phyloP scores from a whole-genome alignment of 2,113 vertebrate genomes.

The Spermophilus dauricus region DNA sequence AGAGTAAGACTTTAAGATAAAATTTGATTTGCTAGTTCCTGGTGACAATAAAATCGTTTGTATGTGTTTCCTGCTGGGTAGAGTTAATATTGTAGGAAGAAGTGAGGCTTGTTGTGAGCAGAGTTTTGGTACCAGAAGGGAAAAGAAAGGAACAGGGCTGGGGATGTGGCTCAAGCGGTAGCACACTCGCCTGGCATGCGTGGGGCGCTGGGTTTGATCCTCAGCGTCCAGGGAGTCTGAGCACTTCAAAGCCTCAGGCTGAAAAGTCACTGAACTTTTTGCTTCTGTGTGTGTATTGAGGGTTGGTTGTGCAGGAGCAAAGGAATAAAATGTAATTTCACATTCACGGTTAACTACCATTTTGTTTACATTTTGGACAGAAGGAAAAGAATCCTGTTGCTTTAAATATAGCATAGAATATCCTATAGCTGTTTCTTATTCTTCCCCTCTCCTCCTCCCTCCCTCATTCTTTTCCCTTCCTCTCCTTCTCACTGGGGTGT shows the following conservation, averaged over 20 bases:
- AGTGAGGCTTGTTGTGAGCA: neutral
- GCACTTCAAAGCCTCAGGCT: neutral
- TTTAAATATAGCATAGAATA: neutral
- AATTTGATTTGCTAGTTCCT: neutral
- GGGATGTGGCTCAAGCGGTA: no score
- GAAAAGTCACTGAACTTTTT: neutral
- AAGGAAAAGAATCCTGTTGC: neutral
- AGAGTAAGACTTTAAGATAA: conserved; percentile 43
- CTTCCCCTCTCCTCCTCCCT: neutral
- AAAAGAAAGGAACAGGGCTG: neutral
- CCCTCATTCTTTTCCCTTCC: neutral
- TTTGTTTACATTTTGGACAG: neutral
- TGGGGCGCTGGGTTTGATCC: no score
- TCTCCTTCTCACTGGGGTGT: neutral
- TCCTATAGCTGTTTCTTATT: neutral
- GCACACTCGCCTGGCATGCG: no score
- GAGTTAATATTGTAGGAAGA: neutral
- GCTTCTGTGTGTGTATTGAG: neutral
- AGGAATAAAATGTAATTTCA: conserved; percentile 20
- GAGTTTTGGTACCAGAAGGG: neutral
- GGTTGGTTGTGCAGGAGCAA: neutral
- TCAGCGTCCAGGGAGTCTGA: neutral
- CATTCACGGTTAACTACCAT: neutral
- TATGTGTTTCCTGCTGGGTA: neutral
- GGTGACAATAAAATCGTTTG: neutral